Evolutionary conservation across 2,113 vertebrate species (phyloP).

Genomic region (Brachypodius melanocephalos): DNA sequence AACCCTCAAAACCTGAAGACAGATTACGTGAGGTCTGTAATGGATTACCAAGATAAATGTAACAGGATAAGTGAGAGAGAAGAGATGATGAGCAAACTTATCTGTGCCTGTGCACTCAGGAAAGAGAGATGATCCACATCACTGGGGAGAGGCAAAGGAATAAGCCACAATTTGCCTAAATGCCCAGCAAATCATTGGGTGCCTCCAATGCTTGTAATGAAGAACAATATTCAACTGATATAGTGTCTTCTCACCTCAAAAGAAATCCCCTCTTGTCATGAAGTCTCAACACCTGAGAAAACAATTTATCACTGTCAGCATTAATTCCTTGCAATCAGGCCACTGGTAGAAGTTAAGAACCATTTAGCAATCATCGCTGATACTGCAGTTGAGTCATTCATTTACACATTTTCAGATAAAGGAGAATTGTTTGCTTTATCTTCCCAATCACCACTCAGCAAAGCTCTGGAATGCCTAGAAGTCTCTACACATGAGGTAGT

Average conservation of each 20-base stretch:
- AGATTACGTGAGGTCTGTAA: conserved; percentile 14
- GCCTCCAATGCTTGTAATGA: background rate
- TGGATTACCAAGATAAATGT: conserved; percentile 27
- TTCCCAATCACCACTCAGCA: conserved; percentile 11
- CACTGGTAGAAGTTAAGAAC: conserved; percentile 59
- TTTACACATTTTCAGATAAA: conserved; percentile 69
- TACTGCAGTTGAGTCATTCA: conserved; percentile 17
- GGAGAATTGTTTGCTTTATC: conserved; percentile 60
- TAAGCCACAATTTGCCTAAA: conserved; percentile 6
- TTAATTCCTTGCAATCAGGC: conserved; percentile 66
- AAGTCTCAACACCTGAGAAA: conserved; percentile 42
- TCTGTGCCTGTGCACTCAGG: background rate
- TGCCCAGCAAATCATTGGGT: background rate
- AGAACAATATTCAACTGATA: conserved; percentile 2
- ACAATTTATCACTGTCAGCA: conserved; percentile 56
- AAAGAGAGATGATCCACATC: background rate
- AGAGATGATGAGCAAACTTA: background rate
- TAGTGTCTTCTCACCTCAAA: background rate
- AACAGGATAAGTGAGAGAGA: conserved; percentile 2
- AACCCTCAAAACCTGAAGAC: background rate
- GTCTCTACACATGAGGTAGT: conserved; percentile 7
- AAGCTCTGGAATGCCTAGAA: conserved; percentile 29
- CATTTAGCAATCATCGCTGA: conserved; percentile 60
- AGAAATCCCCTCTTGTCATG: conserved; percentile 21
- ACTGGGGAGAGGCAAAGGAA: background rate